Percentiles rank a stretch among this genome's conserved stretches.
Conservation (phyloP, 2,113 vertebrate genomes). For the Ochotona princeps region DNA sequence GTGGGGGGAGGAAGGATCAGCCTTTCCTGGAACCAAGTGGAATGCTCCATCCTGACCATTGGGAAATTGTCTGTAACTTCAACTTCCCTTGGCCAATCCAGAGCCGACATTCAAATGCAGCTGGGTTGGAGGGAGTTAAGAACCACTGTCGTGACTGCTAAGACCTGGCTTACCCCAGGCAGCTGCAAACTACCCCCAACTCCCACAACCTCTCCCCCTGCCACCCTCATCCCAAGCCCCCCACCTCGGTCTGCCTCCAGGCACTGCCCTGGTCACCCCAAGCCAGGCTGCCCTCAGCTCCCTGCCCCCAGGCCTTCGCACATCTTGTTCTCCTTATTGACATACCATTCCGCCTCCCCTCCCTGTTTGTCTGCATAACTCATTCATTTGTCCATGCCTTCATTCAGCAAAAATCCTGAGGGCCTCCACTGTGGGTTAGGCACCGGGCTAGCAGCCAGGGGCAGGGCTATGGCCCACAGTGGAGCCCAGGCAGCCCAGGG, state of each 20-base stretch:
- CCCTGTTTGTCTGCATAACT: slow-evolving; percentile 24
- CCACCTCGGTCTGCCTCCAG: neutral
- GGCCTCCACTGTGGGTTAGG: neutral
- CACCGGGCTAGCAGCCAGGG: neutral
- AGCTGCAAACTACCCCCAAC: no score
- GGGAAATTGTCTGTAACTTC: neutral
- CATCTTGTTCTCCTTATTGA: slow-evolving; percentile 34
- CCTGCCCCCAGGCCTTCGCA: neutral
- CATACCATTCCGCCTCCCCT: slow-evolving; percentile 3
- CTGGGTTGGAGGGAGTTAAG: neutral
- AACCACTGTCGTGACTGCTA: neutral
- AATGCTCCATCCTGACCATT: neutral
- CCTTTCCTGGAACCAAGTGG: neutral
- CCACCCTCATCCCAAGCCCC: no score
- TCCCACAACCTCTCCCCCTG: no score
- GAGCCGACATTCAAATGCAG: slow-evolving; percentile 13
- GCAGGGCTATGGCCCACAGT: neutral
- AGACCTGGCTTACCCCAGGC: neutral
- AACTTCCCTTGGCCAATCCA: neutral
- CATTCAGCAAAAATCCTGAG: slow-evolving; percentile 48
- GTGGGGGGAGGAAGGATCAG: neutral
- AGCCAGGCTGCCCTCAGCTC: neutral
- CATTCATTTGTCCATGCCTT: slow-evolving; percentile 1
- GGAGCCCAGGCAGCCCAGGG: neutral
- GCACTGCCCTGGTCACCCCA: neutral